phyloP scores from a whole-genome alignment of 2,113 vertebrate genomes.

The Otus sunia region DNA sequence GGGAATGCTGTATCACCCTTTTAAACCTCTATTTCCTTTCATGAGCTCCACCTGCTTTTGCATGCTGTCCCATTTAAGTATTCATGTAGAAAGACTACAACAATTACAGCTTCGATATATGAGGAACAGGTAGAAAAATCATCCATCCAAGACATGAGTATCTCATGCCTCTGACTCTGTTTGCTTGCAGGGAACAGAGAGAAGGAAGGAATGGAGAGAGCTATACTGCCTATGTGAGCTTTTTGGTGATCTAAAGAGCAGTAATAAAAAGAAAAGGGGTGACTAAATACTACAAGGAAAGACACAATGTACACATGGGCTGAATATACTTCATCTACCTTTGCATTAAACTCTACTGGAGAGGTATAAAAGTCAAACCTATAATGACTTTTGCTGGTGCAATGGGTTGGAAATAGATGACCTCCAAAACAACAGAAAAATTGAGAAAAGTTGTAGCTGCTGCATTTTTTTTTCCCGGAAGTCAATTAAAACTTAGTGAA shows the following conservation, averaged over 20 bases:
- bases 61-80: not conserved
- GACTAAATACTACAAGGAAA: not conserved
- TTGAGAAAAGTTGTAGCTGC: not conserved
- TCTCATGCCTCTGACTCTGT: not conserved
- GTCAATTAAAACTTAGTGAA: not conserved
- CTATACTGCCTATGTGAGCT: not conserved
- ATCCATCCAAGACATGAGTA: not conserved
- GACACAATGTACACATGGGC: not conserved
- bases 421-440: not conserved
- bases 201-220: not conserved
- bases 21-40: not conserved
- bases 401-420: not conserved
- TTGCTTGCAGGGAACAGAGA: not conserved
- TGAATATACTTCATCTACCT: not conserved
- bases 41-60: not conserved
- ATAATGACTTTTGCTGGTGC: not conserved
- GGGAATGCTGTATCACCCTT: not conserved
- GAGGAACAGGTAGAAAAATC: conserved; percentile 29
- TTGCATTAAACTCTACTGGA: not conserved
- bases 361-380: not conserved
- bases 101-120: not conserved
- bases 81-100: not conserved
- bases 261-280: not conserved
- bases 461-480: not conserved
- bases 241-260: not conserved